A percentile compares a stretch with the other conserved stretches of the same genome.
These are phyloP conservation scores for Sussaba pulchella DNA, from an alignment of 2,888 invertebrate species.

Conservation along the genomic window DNA sequence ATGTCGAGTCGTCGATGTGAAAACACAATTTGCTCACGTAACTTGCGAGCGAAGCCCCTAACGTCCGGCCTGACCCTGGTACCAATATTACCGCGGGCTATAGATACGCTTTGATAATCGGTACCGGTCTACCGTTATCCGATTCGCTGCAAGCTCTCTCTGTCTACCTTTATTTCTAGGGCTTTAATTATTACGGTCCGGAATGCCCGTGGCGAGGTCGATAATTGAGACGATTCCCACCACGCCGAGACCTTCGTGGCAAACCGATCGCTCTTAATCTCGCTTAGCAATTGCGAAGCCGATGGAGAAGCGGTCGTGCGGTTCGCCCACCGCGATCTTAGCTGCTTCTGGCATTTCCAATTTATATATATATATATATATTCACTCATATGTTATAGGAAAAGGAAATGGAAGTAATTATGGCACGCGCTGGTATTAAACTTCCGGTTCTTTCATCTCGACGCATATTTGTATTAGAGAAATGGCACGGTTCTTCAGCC, in stretches of 20 bases:
- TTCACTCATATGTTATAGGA: not conserved
- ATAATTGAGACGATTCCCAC: constrained; percentile 32
- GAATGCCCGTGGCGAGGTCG: constrained; percentile 36
- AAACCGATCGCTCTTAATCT: constrained; percentile 18
- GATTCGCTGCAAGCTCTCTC: constrained; percentile 24
- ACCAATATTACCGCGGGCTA: constrained; percentile 74
- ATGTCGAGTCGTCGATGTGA: constrained; percentile 7
- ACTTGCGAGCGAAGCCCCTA: constrained; percentile 75
- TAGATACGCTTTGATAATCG: constrained; percentile 73
- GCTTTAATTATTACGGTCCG: constrained; percentile 73
- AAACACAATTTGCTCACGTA: constrained; percentile 63
- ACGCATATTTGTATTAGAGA: not conserved
- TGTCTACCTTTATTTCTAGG: constrained; percentile 72
- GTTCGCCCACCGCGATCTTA: not conserved
- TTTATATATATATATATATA: too few species aligned
- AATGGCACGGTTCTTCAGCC: not conserved
- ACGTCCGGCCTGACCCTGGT: constrained; percentile 76
- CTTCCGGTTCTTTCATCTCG: constrained; percentile 31
- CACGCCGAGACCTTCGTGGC: not conserved
- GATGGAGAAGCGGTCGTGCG: not conserved
- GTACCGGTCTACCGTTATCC: constrained; percentile 65
- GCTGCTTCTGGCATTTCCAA: not conserved
- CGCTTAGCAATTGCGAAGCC: not conserved
- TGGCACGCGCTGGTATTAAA: constrained; percentile 5
- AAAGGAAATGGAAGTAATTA: not conserved